Evolutionary conservation across 2,113 vertebrate genomes (phyloP), one percentile per base, ranked within the genome.

Genomic region (Copsychus sechellarum): DNA sequence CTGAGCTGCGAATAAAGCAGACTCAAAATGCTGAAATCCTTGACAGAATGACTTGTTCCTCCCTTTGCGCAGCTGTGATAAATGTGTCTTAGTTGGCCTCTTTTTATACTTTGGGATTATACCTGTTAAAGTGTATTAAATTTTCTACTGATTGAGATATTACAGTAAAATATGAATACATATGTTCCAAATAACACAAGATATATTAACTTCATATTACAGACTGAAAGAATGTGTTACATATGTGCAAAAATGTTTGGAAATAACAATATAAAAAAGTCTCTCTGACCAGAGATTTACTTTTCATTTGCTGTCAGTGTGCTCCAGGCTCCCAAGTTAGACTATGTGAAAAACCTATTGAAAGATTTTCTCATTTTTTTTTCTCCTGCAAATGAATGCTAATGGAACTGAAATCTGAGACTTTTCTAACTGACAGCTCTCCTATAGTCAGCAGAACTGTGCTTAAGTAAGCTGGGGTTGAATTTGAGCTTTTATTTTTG

Each of bases 1-100:
- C 28, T 51, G 38, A 57, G 42, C 8, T 2, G 5, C 4, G 3
- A 71, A 90, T 33, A 54, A 87, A 71, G 12, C 6, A 60, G 43
- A 38, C 48, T 50, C 16, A 42, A 69, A 86, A 64, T 40, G 22
- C 6, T 64, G 33, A 79, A 45, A 51, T 82, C 8, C 21, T 45
- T 64, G 28, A 26, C 28, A 38, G 48, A 69, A 58, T 28, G 24
- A 2, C 24, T 78, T 50, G 5, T 43, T 71, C n/a, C 15, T 77
- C 3, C 23, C 19, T 58, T 67, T 67, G 11, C 19, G 33, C 5
- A 76, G 12, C n/a, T 57, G 21, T 38, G 15, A 62, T 31, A 81
- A 84, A 43, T 48, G 7, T 6, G 1, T 62, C 21, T 53, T 77
- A 22, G 4, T 6, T 1, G 3, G 3, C 14, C 5, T 53, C 6